Conservation (phyloP, 30 jellyfish, hydroid and myxozoan genomes). For the Aurelia aurita complex sp. Pacific region DNA sequence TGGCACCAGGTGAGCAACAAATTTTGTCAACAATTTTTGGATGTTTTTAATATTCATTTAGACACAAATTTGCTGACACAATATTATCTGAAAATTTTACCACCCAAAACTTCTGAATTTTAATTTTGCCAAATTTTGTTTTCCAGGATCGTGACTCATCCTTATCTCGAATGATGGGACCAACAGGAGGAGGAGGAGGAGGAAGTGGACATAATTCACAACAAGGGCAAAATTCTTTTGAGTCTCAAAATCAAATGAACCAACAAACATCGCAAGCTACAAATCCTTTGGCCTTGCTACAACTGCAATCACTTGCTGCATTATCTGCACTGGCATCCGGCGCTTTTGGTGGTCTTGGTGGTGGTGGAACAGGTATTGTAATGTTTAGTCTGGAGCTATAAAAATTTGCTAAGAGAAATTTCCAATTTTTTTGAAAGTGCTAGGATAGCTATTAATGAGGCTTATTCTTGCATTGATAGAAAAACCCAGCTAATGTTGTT, state of each 20-base stretch:
- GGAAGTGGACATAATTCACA: not conserved
- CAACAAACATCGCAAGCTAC: slow-evolving; percentile 45
- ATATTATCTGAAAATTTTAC: too few relatives aligned
- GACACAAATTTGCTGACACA: too few relatives aligned
- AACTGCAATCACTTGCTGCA: slow-evolving; percentile 91
- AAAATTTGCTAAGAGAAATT: too few relatives aligned
- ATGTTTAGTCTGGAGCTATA: too few relatives aligned
- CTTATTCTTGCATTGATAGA: too few relatives aligned
- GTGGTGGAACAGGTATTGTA: slow-evolving; percentile 25
- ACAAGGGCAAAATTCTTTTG: not conserved
- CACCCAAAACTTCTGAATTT: too few relatives aligned
- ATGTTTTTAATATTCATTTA: too few relatives aligned
- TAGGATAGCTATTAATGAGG: too few relatives aligned
- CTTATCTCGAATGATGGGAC: slow-evolving; percentile 66
- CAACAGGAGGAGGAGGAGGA: slow-evolving; percentile 44
- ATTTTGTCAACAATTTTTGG: too few relatives aligned
- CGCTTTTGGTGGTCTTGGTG: slow-evolving; percentile 59
- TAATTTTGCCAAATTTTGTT: not conserved
- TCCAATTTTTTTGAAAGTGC: too few relatives aligned
- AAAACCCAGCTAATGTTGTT: too few relatives aligned
- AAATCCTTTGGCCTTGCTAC: slow-evolving; percentile 76
- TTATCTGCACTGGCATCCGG: slow-evolving; percentile 86
- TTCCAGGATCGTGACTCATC: slow-evolving; percentile 90
- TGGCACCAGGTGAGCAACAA: too few relatives aligned
- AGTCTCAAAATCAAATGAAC: not conserved